Percentiles rank a stretch among this genome's conserved stretches.
Evolutionary conservation across 2,113 vertebrate species (phyloP).

Genomic region (Sminthopsis crassicaudata): DNA sequence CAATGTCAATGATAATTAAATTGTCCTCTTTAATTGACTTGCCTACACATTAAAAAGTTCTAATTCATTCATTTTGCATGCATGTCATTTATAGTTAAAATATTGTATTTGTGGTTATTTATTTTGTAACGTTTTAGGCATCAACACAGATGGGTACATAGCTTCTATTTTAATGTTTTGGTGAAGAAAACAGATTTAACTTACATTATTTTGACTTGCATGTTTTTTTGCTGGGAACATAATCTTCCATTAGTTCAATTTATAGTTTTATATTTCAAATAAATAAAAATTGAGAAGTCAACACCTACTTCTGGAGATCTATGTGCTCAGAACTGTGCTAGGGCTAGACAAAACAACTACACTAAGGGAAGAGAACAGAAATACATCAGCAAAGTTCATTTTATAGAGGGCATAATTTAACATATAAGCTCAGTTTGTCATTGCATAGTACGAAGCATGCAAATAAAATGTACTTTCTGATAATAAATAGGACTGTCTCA

Average conservation of each 20-base stretch:
- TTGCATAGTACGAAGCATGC: slow-evolving; percentile 53
- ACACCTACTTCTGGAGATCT: background rate
- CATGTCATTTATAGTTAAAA: background rate
- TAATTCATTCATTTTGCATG: background rate
- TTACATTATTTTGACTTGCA: background rate
- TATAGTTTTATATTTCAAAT: background rate
- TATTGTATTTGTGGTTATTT: background rate
- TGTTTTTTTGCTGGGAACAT: background rate
- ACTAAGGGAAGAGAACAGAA: background rate
- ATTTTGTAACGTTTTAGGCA: background rate
- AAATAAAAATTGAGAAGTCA: background rate
- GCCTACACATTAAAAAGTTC: background rate
- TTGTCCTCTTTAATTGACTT: background rate
- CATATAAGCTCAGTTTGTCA: slow-evolving; percentile 43
- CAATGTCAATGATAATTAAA: background rate
- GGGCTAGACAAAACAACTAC: background rate
- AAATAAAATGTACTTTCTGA: slow-evolving; percentile 51
- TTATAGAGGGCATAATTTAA: slow-evolving; percentile 29
- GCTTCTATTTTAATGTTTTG: background rate
- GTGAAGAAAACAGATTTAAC: background rate
- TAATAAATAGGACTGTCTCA: slow-evolving; percentile 56
- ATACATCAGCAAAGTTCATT: background rate
- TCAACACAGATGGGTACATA: background rate
- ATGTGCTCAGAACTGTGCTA: background rate
- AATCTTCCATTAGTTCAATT: background rate